Conservation (phyloP, 2,888 invertebrate species). For the Eupelmus urozonus region DNA sequence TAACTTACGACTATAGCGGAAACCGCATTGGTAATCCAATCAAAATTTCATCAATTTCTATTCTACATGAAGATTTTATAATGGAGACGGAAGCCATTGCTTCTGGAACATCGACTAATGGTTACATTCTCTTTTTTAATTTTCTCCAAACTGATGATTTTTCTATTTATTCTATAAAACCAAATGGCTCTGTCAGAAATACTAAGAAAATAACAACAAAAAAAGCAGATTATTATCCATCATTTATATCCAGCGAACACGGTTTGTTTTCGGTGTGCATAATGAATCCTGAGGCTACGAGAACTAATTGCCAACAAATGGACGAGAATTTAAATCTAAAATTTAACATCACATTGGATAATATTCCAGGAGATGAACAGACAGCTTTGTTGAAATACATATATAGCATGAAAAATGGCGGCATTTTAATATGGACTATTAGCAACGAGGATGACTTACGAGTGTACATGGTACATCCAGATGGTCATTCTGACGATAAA, state of each 20-base stretch:
- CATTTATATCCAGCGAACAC: neutral
- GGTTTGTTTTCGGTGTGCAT: neutral
- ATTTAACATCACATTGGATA: neutral
- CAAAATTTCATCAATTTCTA: neutral
- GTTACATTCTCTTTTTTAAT: neutral
- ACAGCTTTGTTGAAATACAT: neutral
- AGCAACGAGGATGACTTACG: neutral
- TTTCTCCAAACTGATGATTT: neutral
- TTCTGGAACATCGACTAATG: neutral
- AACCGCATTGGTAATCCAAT: neutral
- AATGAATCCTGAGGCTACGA: neutral
- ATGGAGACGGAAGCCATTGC: neutral
- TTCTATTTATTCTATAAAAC: neutral
- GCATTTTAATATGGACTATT: neutral
- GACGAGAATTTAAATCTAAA: neutral
- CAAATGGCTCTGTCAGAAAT: neutral
- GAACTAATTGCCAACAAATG: neutral
- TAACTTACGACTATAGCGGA: neutral
- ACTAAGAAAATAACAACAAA: neutral
- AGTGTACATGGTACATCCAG: neutral
- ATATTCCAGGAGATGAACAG: neutral
- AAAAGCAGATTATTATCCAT: neutral
- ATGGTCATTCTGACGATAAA: neutral
- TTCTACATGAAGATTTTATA: neutral
- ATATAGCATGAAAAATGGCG: neutral